Evolutionary conservation across 2,113 vertebrate species (phyloP).

Genomic region (Canis aureus): DNA sequence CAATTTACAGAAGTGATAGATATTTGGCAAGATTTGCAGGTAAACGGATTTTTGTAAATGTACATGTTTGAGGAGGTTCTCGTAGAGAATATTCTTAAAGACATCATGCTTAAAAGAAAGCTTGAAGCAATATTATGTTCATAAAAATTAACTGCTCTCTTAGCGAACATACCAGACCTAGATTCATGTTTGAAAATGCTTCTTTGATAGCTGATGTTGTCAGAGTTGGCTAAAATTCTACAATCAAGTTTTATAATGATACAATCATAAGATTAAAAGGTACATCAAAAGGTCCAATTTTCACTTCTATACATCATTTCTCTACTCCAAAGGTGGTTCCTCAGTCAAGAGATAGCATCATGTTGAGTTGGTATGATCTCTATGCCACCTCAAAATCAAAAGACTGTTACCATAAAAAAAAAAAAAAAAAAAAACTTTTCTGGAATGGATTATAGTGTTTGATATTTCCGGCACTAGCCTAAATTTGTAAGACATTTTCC

Average conservation of each 20-base stretch:
- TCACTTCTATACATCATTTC: constrained; percentile 46
- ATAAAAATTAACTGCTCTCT: constrained; percentile 76
- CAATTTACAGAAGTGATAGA: constrained; percentile 67
- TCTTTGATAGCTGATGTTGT: constrained; percentile 10
- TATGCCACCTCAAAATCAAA: neutral
- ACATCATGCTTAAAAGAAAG: constrained; percentile 55
- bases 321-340: neutral
- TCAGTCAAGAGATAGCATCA: constrained; percentile 2
- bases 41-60: constrained; percentile 54
- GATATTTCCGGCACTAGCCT: neutral
- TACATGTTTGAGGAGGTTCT: constrained; percentile 46
- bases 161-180: neutral
- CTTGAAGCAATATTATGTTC: constrained; percentile 59
- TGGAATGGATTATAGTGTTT: neutral
- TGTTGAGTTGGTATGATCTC: neutral
- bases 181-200: constrained; percentile 64
- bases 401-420: neutral
- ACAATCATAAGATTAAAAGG: constrained; percentile 29
- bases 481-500: neutral
- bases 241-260: constrained; percentile 51
- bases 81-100: constrained; percentile 54
- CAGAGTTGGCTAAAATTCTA: constrained; percentile 53
- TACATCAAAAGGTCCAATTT: constrained; percentile 18
- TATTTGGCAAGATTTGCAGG: constrained; percentile 70
- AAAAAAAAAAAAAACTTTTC: neutral